These are phyloP conservation scores for Mythimna ferrago DNA, from an alignment of 2,888 invertebrate species.

Conservation along the genomic window DNA sequence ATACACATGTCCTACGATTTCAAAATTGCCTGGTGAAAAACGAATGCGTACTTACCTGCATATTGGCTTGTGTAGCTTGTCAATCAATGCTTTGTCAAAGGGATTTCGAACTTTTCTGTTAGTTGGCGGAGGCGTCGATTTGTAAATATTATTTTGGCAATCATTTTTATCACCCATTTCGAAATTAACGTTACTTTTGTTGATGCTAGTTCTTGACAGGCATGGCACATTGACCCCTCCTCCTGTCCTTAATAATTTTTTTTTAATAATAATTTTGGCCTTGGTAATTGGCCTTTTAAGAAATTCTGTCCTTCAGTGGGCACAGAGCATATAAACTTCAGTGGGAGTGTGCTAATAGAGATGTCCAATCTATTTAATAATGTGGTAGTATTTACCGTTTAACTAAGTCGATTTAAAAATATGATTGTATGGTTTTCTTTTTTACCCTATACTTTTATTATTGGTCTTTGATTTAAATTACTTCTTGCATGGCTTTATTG, in stretches of 20 bases:
- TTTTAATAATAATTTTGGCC: no score
- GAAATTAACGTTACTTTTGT: slow-evolving; percentile 80
- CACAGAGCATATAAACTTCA: no score
- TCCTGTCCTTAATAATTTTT: no score
- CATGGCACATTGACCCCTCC: slow-evolving; percentile 45
- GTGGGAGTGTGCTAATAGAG: no score
- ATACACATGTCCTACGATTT: neutral
- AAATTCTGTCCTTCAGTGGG: no score
- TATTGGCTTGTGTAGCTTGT: slow-evolving; percentile 92
- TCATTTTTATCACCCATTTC: slow-evolving; percentile 86
- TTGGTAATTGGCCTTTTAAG: no score
- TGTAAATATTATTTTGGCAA: slow-evolving; percentile 75
- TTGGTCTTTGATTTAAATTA: no score
- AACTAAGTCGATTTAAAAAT: no score
- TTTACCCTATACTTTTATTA: no score
- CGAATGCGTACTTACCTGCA: slow-evolving; percentile 90
- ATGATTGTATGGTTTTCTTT: no score
- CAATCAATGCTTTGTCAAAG: slow-evolving; percentile 92
- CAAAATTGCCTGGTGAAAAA: neutral
- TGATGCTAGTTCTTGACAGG: slow-evolving; percentile 52
- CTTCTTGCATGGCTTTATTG: neutral
- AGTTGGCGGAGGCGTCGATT: slow-evolving; percentile 83
- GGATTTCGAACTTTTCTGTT: slow-evolving; percentile 92
- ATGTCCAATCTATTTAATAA: no score
- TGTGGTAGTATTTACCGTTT: no score